phyloP scores from a whole-genome alignment of 2,113 vertebrate species.

The Galeopterus variegatus region DNA sequence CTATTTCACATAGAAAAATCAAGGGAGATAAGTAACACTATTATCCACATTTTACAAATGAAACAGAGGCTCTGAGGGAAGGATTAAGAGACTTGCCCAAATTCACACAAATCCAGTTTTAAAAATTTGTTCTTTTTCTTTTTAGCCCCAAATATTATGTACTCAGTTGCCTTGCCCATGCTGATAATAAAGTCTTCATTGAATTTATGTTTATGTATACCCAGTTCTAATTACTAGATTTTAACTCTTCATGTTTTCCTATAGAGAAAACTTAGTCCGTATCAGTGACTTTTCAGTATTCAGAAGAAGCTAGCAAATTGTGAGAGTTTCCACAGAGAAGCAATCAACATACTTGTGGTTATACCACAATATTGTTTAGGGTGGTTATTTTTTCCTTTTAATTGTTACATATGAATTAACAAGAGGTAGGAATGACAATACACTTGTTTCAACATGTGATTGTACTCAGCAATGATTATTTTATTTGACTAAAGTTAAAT shows the following conservation, averaged over 20 bases:
- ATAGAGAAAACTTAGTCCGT: neutral
- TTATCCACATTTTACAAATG: neutral
- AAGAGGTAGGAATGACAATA: slow-evolving; percentile 35
- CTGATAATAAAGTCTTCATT: neutral
- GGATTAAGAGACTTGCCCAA: neutral
- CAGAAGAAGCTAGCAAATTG: neutral
- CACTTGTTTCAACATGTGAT: slow-evolving; percentile 36
- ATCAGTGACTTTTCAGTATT: neutral
- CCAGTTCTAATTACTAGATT: neutral
- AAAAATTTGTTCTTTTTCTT: neutral
- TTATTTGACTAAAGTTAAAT: slow-evolving; percentile 70
- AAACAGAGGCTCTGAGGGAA: neutral
- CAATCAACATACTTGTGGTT: neutral
- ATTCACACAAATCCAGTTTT: slow-evolving; percentile 20
- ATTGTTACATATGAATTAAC: neutral
- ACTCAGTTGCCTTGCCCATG: neutral
- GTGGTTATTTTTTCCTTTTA: slow-evolving; percentile 33
- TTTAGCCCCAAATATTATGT: neutral
- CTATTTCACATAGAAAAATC: neutral
- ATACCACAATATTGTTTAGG: neutral
- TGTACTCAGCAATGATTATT: slow-evolving; percentile 51
- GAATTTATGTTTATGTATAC: neutral
- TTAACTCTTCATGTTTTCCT: neutral
- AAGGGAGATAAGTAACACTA: neutral
- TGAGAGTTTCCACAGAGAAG: neutral